Evolutionary conservation across 1,140 invertebrate species (phyloP).

Genomic region (Sweltsa coloradensis): DNA sequence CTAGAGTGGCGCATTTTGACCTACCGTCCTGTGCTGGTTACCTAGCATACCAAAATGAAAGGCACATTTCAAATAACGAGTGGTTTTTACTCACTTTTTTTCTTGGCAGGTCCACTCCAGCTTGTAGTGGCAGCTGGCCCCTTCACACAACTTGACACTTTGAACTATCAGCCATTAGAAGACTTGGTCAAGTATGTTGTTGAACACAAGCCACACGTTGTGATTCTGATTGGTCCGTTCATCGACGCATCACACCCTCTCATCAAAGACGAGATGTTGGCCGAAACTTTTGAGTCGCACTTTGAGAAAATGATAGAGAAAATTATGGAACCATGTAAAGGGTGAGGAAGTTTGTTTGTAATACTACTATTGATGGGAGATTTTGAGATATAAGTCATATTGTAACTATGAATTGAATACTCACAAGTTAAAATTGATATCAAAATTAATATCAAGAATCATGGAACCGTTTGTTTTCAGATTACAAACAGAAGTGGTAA

Average conservation of each 20-base stretch:
- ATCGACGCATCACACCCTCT: constrained; percentile 53
- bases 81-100: constrained; percentile 3
- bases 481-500: constrained; percentile 49
- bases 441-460: too few species aligned
- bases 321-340: constrained; percentile 39
- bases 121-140: constrained; percentile 71
- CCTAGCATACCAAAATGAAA: too few species aligned
- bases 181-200: constrained; percentile 58
- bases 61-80: too few species aligned
- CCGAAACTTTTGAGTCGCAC: constrained; percentile 51
- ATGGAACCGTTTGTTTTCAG: constrained; percentile 43
- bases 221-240: constrained; percentile 75
- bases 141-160: constrained; percentile 60
- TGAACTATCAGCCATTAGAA: constrained; percentile 66
- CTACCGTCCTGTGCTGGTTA: too few species aligned
- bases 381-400: too few species aligned
- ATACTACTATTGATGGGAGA: too few species aligned
- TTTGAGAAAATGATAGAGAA: constrained; percentile 56
- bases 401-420: too few species aligned
- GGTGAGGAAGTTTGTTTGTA: too few species aligned
- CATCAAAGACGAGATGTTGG: constrained; percentile 39
- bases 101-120: constrained; percentile 41
- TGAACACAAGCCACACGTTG: constrained; percentile 59
- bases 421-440: too few species aligned
- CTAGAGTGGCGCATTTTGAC: too few species aligned